Base-by-base conservation (phyloP, 2,888 invertebrate species). In the Cactoblastis cactorum region DNA sequence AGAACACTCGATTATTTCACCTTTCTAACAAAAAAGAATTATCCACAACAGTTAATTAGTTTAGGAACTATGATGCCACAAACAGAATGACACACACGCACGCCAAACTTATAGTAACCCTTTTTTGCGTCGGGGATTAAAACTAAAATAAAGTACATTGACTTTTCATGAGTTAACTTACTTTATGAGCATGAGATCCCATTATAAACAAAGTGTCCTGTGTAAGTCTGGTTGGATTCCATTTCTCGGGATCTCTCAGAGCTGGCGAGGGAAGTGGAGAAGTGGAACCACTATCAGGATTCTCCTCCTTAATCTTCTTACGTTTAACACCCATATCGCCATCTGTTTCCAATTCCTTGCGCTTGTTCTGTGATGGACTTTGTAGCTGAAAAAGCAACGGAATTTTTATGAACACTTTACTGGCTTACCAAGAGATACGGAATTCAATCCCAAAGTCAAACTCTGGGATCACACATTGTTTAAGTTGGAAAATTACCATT, bases 161-260 rank as follows among this genome's bases (percentile, higher is more conserved):
- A 3, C 22, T 22, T 22, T 4, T 22, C 22, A 22, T 3, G 2
- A 3, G 15, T 6, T 37, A 8, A 15, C 17, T 62, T 71, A 89
- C 90, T 80, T 93, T 93, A 70, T 93, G 93, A 35, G 93, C 93
- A 76, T 93, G 93, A 53, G 95, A 94, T 19, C 95, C 95, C 94
- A 95, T 94, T 45, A 96, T 94, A 74, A 95, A 95, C 45, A 93
- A 71, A 0, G 95, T 94, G n/a, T 93, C 93, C 48, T 91, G 83
- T n/a, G 89, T 92, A 22, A 96, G 89, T 59, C 95, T 83, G 0
- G 91, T 91, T 0, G 95, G 93, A 68, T 95, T 94, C 95, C 95
- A 95, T 80, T 94, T 93, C 38, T 92, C 91, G 0, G 87, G 85
- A 38, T 91, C 92, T 61, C 92, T 90, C 2, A 91, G 59, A n/a